A percentile compares a stretch with the other conserved stretches of the same genome.
These are phyloP conservation scores for Acleris sparsana DNA, from an alignment of 2,888 invertebrate species.

Conservation along the genomic window DNA sequence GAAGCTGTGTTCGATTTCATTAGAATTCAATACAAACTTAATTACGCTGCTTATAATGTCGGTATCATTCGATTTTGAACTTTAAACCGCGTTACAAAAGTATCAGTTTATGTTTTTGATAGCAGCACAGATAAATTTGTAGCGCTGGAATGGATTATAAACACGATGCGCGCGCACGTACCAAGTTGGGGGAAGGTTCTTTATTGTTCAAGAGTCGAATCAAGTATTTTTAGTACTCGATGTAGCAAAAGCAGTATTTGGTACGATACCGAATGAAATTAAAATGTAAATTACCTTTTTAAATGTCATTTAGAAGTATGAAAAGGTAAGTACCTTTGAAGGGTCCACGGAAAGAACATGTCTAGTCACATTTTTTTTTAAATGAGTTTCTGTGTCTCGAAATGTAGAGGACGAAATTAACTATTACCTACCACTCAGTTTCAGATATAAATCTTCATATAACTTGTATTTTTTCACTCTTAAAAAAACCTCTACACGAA, in stretches of 20 bases:
- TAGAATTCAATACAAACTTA: no score
- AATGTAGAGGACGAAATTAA: no score
- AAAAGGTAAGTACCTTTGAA: no score
- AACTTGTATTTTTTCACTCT: no score
- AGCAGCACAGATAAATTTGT: not conserved
- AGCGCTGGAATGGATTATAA: slow-evolving; percentile 69
- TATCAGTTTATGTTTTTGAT: slow-evolving; percentile 3
- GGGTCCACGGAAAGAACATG: no score
- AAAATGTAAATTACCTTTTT: not conserved
- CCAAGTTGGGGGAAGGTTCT: slow-evolving; percentile 58
- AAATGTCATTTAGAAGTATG: no score
- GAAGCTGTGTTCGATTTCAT: no score
- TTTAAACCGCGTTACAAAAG: not conserved
- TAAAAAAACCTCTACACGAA: no score
- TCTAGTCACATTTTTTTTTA: no score
- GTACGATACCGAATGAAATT: not conserved
- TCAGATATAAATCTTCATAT: no score
- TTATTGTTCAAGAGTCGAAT: slow-evolving; percentile 43
- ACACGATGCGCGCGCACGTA: slow-evolving; percentile 76
- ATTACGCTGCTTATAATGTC: not conserved
- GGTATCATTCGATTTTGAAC: not conserved
- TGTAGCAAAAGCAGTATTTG: not conserved
- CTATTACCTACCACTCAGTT: no score
- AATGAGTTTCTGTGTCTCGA: no score
- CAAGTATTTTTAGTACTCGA: slow-evolving; percentile 33